Percentiles rank a stretch among this genome's conserved stretches.
These are phyloP conservation scores for Crepidodera aurea DNA, from an alignment of 2,888 invertebrate genomes.

Conservation along the genomic window DNA sequence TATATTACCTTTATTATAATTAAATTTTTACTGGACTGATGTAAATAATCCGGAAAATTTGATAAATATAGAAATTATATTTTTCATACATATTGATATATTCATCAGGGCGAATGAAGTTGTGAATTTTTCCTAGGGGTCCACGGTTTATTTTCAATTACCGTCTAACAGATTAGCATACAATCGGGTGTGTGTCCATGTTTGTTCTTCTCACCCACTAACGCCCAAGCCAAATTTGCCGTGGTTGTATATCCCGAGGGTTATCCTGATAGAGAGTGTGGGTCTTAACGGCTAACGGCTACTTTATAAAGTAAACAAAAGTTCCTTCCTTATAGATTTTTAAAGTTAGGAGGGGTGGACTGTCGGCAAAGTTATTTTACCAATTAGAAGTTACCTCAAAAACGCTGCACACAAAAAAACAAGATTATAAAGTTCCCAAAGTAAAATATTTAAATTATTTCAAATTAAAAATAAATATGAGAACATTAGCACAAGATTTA, in stretches of 20 bases:
- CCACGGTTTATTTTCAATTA: slow-evolving; percentile 55
- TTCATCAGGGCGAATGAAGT: too few relatives aligned
- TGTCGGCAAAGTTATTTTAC: background rate
- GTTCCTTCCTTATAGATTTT: slow-evolving; percentile 19
- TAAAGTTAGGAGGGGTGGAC: slow-evolving; percentile 16
- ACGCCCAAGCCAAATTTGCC: slow-evolving; percentile 19
- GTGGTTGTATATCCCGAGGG: background rate
- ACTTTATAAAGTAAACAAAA: slow-evolving; percentile 36
- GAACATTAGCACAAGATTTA: too few relatives aligned
- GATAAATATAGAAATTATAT: too few relatives aligned
- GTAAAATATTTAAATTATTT: too few relatives aligned
- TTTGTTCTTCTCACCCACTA: slow-evolving; percentile 47
- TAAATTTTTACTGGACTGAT: too few relatives aligned
- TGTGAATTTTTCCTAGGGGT: slow-evolving; percentile 33
- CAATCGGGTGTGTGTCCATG: slow-evolving; percentile 50
- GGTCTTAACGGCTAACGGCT: slow-evolving; percentile 27
- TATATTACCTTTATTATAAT: too few relatives aligned
- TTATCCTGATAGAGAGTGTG: background rate
- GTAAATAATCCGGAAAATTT: too few relatives aligned
- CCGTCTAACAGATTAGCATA: slow-evolving; percentile 52
- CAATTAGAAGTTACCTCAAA: too few relatives aligned
- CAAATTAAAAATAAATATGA: too few relatives aligned
- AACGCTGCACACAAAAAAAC: too few relatives aligned
- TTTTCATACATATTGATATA: too few relatives aligned
- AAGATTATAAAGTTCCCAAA: too few relatives aligned